A percentile compares a stretch with the other conserved stretches of the same genome.
These are phyloP conservation scores for Olivierus martensii DNA, from an alignment of 1,140 invertebrate species.

Conservation along the genomic window DNA sequence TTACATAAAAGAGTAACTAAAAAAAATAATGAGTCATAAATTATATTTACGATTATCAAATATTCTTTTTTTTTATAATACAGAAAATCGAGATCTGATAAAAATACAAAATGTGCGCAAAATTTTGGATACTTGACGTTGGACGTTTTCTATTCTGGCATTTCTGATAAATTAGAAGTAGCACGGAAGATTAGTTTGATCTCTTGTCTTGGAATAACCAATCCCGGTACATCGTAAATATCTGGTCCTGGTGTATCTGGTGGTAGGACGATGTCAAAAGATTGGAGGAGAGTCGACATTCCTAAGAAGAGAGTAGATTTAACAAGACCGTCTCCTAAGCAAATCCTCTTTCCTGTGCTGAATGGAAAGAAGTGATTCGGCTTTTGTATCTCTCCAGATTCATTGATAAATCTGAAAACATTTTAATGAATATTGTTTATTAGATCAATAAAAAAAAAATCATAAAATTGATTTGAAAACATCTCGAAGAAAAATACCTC, in stretches of 20 bases:
- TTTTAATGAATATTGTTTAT: too few species aligned
- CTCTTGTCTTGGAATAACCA: constrained; percentile 8
- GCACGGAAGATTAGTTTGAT: constrained; percentile 9
- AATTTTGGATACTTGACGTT: too few species aligned
- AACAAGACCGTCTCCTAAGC: constrained; percentile 73
- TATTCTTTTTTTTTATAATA: too few species aligned
- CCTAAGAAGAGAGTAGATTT: constrained; percentile 56
- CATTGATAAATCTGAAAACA: constrained; percentile 27
- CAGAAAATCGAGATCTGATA: too few species aligned
- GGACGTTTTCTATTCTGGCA: too few species aligned
- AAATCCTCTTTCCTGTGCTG: constrained; percentile 66
- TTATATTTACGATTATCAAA: too few species aligned
- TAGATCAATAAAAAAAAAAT: too few species aligned
- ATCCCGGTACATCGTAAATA: constrained; percentile 11
- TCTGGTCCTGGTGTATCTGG: constrained; percentile 4
- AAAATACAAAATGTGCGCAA: too few species aligned
- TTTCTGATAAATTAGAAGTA: background rate
- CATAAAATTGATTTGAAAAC: too few species aligned
- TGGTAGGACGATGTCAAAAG: constrained; percentile 49
- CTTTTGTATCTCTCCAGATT: constrained; percentile 32
- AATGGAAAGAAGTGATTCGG: constrained; percentile 63
- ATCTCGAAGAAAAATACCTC: too few species aligned
- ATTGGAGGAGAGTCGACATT: constrained; percentile 54
- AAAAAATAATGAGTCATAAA: too few species aligned
- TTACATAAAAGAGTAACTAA: too few species aligned